Percentiles rank a stretch among this genome's conserved stretches.
These are phyloP conservation scores for Acrocyrtus sp. DNA, from an alignment of 2,888 invertebrate genomes.

Conservation along the genomic window DNA sequence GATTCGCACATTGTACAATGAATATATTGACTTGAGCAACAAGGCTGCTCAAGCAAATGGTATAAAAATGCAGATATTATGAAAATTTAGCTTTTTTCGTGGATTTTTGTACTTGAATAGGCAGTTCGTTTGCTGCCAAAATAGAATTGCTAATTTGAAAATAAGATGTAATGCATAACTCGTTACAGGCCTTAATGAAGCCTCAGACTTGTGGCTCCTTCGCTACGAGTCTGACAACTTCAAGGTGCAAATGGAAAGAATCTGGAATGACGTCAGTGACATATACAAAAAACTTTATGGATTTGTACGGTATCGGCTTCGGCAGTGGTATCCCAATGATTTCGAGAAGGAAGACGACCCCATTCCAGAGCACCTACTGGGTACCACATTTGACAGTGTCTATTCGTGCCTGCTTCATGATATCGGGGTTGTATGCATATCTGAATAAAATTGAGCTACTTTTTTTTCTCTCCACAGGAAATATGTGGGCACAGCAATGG, in stretches of 20 bases:
- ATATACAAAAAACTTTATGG: conserved; percentile 86
- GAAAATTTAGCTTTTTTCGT: not conserved
- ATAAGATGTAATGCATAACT: no score
- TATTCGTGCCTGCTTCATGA: no score
- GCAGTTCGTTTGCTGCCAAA: not conserved
- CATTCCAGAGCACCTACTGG: conserved; percentile 86
- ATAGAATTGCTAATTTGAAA: no score
- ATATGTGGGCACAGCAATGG: conserved; percentile 89
- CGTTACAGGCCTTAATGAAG: conserved; percentile 82
- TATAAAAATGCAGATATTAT: conserved; percentile 66
- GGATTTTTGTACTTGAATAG: not conserved
- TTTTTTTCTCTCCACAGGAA: conserved; percentile 67
- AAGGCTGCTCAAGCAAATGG: conserved; percentile 81
- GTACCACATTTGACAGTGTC: no score
- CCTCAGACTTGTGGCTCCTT: conserved; percentile 90
- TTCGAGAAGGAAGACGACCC: conserved; percentile 71
- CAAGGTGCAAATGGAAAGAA: conserved; percentile 68
- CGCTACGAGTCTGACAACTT: conserved; percentile 76
- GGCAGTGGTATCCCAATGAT: conserved; percentile 70
- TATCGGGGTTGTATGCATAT: no score
- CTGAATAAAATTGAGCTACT: no score
- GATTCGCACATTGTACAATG: conserved; percentile 79
- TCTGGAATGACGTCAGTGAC: conserved; percentile 75
- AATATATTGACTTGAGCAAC: conserved; percentile 83
- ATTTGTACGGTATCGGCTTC: conserved; percentile 78